These are phyloP conservation scores for Drosophila acutilabella DNA, from an alignment of 2,888 invertebrate genomes.

Conservation along the genomic window DNA sequence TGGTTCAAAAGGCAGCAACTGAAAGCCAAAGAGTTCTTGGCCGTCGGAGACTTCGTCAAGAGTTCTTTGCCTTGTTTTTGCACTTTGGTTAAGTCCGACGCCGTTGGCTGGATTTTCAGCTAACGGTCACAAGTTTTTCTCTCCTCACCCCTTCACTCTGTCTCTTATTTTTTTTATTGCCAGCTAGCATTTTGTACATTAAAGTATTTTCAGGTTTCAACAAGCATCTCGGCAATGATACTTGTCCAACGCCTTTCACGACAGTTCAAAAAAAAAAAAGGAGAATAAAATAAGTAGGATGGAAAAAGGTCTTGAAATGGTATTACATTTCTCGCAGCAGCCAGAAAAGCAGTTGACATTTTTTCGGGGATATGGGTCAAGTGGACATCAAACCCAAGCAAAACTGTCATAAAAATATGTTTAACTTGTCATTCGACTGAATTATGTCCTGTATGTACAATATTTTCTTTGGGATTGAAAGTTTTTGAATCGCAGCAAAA, in stretches of 20 bases:
- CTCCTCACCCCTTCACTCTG: too few species aligned
- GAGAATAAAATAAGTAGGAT: neutral
- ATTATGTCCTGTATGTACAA: constrained; percentile 15
- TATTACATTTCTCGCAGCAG: constrained; percentile 25
- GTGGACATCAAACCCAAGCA: constrained; percentile 43
- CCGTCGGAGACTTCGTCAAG: constrained; percentile 27
- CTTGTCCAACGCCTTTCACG: constrained; percentile 45
- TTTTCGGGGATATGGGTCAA: constrained; percentile 35
- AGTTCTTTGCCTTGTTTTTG: constrained; percentile 28
- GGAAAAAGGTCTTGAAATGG: constrained; percentile 27
- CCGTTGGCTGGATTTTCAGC: constrained; percentile 25
- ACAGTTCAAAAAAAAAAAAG: constrained; percentile 8
- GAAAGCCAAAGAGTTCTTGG: constrained; percentile 44
- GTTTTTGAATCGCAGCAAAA: constrained; percentile 2
- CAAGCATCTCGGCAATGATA: constrained; percentile 40
- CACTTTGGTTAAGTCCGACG: constrained; percentile 37
- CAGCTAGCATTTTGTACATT: constrained; percentile 39
- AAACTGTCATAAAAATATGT: constrained; percentile 29
- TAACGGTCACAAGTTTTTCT: constrained; percentile 32
- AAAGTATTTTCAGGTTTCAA: constrained; percentile 40
- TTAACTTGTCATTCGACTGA: constrained; percentile 18
- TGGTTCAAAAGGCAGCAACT: constrained; percentile 38
- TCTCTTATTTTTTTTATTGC: constrained; percentile 15
- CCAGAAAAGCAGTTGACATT: constrained; percentile 40
- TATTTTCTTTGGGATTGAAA: neutral